These are phyloP conservation scores for Melipona quadrifasciata DNA, from an alignment of 1,140 invertebrate genomes.

Conservation along the genomic window DNA sequence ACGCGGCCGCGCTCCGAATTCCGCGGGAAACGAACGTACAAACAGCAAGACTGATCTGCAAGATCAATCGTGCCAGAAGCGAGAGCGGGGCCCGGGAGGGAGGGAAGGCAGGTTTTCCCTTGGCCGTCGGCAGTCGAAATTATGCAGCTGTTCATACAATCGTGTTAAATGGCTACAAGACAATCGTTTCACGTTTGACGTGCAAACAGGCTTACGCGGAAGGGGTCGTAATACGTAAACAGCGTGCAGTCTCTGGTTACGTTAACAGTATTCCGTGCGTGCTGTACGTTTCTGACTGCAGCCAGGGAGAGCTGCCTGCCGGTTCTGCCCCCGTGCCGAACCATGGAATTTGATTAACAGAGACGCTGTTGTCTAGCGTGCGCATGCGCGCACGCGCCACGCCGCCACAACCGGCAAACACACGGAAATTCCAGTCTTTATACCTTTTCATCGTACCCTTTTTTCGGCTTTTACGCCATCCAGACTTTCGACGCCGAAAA, in stretches of 20 bases:
- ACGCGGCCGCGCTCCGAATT: neutral
- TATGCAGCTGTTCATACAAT: conserved; percentile 43
- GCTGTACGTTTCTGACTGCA: neutral
- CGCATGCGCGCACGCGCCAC: too few species aligned
- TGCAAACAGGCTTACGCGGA: conserved; percentile 30
- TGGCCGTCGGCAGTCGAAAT: neutral
- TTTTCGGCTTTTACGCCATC: too few species aligned
- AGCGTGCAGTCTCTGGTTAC: conserved; percentile 28
- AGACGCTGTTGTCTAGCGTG: neutral
- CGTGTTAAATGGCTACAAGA: conserved; percentile 45
- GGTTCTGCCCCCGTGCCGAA: neutral
- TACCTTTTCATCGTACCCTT: neutral
- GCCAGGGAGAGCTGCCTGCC: too few species aligned
- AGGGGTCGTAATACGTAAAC: conserved; percentile 36
- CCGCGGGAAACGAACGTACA: neutral
- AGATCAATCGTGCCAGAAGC: neutral
- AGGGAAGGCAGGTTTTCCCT: neutral
- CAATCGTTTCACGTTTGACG: conserved; percentile 44
- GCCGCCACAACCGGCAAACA: neutral
- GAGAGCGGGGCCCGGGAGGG: too few species aligned
- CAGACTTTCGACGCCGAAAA: too few species aligned
- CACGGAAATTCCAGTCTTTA: neutral
- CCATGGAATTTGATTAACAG: conserved; percentile 35
- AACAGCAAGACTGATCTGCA: neutral
- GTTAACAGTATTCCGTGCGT: conserved; percentile 16